Evolutionary conservation across 2,888 invertebrate genomes (phyloP).

Genomic region (Xestia c-nigrum): DNA sequence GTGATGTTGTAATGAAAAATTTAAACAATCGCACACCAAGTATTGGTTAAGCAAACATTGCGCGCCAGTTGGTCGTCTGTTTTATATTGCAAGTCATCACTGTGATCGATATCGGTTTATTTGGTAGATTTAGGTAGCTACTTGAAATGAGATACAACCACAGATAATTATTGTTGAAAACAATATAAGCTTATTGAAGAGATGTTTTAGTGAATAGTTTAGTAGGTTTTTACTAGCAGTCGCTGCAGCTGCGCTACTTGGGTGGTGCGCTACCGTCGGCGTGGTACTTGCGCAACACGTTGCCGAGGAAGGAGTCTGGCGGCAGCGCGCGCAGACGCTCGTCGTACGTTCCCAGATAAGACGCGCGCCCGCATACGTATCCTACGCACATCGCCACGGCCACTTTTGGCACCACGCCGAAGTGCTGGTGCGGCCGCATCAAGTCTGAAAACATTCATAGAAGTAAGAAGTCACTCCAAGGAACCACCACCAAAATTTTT

Average conservation of each 20-base stretch:
- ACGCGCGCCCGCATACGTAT: conserved; percentile 94
- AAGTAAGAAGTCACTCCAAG: conserved; percentile 82
- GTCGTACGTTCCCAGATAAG: conserved; percentile 93
- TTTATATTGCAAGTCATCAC: not conserved
- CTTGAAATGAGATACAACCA: not conserved
- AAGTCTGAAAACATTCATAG: conserved; percentile 90
- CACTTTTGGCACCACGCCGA: conserved; percentile 93
- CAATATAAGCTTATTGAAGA: not conserved
- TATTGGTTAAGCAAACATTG: not conserved
- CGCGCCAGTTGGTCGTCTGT: not conserved
- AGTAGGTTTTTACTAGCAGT: not conserved
- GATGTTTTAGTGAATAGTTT: not conserved
- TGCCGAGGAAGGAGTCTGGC: conserved; percentile 92
- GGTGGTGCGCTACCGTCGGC: conserved; percentile 49
- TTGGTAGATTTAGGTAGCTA: not conserved
- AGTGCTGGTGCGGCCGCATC: conserved; percentile 90
- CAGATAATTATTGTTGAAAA: not conserved
- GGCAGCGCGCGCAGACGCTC: conserved; percentile 93
- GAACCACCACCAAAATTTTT: conserved; percentile 73
- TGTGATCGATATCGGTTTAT: not conserved
- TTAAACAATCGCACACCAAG: not conserved
- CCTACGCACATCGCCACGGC: conserved; percentile 91
- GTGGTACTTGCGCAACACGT: conserved; percentile 90
- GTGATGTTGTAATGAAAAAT: not conserved
- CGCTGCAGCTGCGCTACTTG: not conserved